These are phyloP conservation scores for Chelon labrosus DNA, from an alignment of 2,797 vertebrate species.

Conservation along the genomic window DNA sequence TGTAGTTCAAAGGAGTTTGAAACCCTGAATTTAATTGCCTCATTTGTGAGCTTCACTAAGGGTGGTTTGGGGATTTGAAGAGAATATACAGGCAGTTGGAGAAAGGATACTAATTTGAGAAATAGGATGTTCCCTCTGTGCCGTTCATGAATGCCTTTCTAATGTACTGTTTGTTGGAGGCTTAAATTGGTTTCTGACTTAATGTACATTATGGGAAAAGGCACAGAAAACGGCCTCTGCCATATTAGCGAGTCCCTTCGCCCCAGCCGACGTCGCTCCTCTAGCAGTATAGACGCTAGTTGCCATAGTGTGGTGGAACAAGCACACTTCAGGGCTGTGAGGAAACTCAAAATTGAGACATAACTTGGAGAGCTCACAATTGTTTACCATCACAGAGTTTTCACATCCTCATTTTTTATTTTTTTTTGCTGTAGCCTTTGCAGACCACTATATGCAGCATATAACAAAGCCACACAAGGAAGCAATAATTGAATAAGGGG, in stretches of 20 bases:
- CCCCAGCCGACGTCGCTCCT: not conserved
- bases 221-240: slow-evolving; percentile 9
- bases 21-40: slow-evolving; percentile 76
- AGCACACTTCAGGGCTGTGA: slow-evolving; percentile 12
- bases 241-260: slow-evolving; percentile 20
- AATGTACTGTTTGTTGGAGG: slow-evolving; percentile 37
- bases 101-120: slow-evolving; percentile 60
- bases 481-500: slow-evolving; percentile 66
- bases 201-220: slow-evolving; percentile 31
- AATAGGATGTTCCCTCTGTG: slow-evolving; percentile 30
- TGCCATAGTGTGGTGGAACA: slow-evolving; percentile 18
- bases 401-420: slow-evolving; percentile 38
- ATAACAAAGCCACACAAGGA: slow-evolving; percentile 68
- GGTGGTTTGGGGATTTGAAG: slow-evolving; percentile 60
- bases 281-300: slow-evolving; percentile 1
- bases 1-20: slow-evolving; percentile 69
- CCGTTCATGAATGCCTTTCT: slow-evolving; percentile 29
- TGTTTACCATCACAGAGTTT: slow-evolving; percentile 39
- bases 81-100: slow-evolving; percentile 49
- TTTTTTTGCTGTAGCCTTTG: slow-evolving; percentile 12
- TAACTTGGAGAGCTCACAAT: slow-evolving; percentile 39
- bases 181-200: slow-evolving; percentile 47
- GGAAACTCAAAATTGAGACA: slow-evolving; percentile 18
- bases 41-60: slow-evolving; percentile 68
- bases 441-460: slow-evolving; percentile 32